Evolutionary conservation across 2,888 invertebrate genomes (phyloP), one percentile per base, ranked within the genome.

Genomic region (Polydrusus tereticollis): DNA sequence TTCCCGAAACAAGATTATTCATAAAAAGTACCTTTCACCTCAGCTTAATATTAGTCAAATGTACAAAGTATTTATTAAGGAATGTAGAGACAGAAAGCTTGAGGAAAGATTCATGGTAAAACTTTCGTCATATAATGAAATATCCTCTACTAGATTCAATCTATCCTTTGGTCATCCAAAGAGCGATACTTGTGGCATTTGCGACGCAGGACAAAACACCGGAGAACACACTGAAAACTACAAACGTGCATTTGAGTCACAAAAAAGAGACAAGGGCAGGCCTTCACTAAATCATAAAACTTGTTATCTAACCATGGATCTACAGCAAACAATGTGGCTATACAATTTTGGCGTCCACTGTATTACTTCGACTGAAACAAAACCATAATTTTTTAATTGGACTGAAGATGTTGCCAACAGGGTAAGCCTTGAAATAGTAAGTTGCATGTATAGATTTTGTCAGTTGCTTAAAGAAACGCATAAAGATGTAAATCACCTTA

Each of bases 291-390:
- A 58, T 12, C 36, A 33, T 14, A 57, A 67, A 36, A 52, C 47
- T 7, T 20, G 21, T 7, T 78, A 77, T 57, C 26, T 78, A 6
- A 78, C 74, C 8, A 58, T 78, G 47, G 76, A 79, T 47, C 21
- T 76, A 8, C 78, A 78, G 57, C 77, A 78, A 67, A 78, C 78
- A 0, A 73, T 76, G 70, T 79, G 77, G 77, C 72, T 76, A 7
- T 78, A 78, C 33, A 76, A 77, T 57, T 69, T 77, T 47, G 69
- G 74, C 12, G 75, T 77, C 5, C 77, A 78, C 52, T 41, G 18
- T 8, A 36, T 75, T 7, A 68, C 73, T 12, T 41, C 21, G 1
- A 10, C 36, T 5, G 66, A 29, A 45, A 8, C 47, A 26, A 65
- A 65, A 21, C 14, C 57, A 10, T 43, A 43, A 14, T 60, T 60